Evolutionary conservation across 2,888 invertebrate genomes (phyloP).

Genomic region (Gymnosoma rotundatum): DNA sequence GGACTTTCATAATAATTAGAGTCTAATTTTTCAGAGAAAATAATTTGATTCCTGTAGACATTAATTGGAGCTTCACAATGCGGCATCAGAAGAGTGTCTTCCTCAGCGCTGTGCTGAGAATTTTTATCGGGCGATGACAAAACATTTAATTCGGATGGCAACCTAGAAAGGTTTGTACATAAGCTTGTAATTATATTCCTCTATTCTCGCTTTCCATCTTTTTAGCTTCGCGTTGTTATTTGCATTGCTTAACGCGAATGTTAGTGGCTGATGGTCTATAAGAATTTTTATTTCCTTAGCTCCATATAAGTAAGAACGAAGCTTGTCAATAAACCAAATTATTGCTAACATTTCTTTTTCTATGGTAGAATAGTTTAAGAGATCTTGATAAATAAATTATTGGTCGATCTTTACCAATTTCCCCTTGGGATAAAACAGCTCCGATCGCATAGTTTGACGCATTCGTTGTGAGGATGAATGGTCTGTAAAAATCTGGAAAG

Average conservation of each 20-base stretch:
- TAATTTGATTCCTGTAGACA: background rate
- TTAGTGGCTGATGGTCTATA: too few species aligned
- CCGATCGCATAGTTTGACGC: too few species aligned
- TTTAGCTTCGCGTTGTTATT: background rate
- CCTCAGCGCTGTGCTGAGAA: background rate
- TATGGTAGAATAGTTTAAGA: too few species aligned
- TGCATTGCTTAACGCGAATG: background rate
- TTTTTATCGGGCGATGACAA: background rate
- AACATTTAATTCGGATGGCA: background rate
- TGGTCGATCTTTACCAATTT: too few species aligned
- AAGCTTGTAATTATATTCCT: conserved; percentile 18
- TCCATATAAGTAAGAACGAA: background rate
- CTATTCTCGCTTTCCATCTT: too few species aligned
- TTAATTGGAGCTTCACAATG: background rate
- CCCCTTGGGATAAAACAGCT: too few species aligned
- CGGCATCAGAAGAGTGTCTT: background rate
- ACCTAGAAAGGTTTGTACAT: conserved; percentile 43
- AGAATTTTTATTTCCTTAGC: background rate
- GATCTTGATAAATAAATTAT: too few species aligned
- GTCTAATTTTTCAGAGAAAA: background rate
- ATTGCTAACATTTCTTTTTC: too few species aligned
- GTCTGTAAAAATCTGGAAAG: too few species aligned
- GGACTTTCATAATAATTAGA: background rate
- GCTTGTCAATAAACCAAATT: too few species aligned
- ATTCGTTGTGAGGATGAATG: too few species aligned